Conservation (phyloP, 1,140 invertebrate genomes). For the Zaprionus vittiger region DNA sequence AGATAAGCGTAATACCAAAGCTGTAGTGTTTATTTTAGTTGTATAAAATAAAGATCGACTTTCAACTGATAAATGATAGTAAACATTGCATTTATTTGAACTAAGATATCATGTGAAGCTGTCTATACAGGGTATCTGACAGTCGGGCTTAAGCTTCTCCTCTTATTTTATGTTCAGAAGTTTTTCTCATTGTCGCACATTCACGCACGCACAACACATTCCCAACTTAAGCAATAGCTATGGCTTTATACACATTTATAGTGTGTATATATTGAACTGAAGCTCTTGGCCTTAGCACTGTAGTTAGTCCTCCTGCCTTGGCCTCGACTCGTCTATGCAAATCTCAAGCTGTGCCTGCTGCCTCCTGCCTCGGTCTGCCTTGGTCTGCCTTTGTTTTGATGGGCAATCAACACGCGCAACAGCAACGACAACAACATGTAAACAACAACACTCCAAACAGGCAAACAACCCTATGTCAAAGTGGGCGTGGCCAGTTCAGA, state of each 20-base stretch:
- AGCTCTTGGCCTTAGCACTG: conserved; percentile 42
- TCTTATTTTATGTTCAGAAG: conserved; percentile 60
- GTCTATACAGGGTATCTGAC: too few relatives aligned
- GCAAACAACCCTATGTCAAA: conserved; percentile 31
- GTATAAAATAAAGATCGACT: too few relatives aligned
- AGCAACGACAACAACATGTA: conserved; percentile 3
- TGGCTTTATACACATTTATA: not conserved
- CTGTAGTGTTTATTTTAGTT: too few relatives aligned
- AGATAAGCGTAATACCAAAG: too few relatives aligned
- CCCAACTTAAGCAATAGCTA: not conserved
- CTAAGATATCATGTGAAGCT: too few relatives aligned
- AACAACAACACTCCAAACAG: conserved; percentile 19
- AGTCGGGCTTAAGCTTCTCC: too few relatives aligned
- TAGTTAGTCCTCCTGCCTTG: conserved; percentile 37
- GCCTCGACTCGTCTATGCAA: conserved; percentile 55
- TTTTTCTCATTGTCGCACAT: conserved; percentile 17
- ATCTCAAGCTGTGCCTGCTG: conserved; percentile 54
- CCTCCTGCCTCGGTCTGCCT: conserved; percentile 35
- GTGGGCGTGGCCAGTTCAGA: conserved; percentile 61
- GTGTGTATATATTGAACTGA: conserved; percentile 12
- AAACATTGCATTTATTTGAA: too few relatives aligned
- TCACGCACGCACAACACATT: conserved; percentile 8
- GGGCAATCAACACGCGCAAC: conserved; percentile 74
- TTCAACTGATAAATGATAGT: too few relatives aligned
- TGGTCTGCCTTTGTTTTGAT: conserved; percentile 59